Evolutionary conservation across 1,140 invertebrate genomes (phyloP).

Genomic region (Octopus bimaculoides): DNA sequence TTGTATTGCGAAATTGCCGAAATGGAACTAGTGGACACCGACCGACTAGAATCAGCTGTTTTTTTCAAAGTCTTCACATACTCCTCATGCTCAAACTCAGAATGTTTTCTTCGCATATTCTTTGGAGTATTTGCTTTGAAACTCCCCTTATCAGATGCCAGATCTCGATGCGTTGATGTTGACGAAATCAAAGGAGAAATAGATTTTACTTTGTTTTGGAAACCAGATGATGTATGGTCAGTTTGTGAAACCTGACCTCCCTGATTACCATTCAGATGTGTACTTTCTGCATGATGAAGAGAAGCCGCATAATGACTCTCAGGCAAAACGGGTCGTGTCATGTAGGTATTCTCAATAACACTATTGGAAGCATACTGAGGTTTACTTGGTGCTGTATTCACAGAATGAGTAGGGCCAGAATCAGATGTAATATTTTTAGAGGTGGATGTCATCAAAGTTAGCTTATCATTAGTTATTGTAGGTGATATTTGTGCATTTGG

Average conservation of each 20-base stretch:
- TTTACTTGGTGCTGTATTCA: neutral
- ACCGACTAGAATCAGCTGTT: neutral
- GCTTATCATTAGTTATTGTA: no score
- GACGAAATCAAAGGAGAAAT: no score
- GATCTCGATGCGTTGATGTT: constrained; percentile 33
- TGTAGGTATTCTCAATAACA: constrained; percentile 56
- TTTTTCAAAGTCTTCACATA: constrained; percentile 30
- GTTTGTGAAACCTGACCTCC: no score
- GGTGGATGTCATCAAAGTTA: no score
- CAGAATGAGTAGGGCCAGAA: no score
- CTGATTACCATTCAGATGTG: no score
- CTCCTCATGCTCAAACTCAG: constrained; percentile 51
- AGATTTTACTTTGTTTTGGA: no score
- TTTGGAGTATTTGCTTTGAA: constrained; percentile 49
- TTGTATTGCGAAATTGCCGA: neutral
- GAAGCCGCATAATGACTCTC: no score
- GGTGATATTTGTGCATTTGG: no score
- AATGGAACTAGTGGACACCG: constrained; percentile 7
- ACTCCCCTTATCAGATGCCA: constrained; percentile 54
- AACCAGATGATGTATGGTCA: no score
- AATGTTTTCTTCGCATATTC: constrained; percentile 45
- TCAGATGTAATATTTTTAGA: no score
- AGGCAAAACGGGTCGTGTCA: constrained; percentile 17
- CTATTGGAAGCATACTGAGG: constrained; percentile 54
- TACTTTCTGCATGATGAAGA: no score